Percentiles rank a stretch among this genome's conserved stretches.
phyloP scores from a whole-genome alignment of 1,140 invertebrate species.

The Nasonia longicornis region DNA sequence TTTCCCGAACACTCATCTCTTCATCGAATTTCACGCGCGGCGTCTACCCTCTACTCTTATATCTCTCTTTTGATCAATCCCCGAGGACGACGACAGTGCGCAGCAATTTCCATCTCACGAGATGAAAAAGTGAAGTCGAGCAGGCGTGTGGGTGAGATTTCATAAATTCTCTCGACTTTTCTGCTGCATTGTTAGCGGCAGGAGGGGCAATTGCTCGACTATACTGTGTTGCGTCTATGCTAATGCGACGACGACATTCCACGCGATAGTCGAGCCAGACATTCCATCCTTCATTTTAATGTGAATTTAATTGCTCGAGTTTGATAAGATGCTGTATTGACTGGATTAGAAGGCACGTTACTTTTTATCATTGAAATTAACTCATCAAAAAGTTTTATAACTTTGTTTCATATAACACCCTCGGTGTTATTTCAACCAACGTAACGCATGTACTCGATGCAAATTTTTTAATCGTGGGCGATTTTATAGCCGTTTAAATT shows the following conservation, averaged over 20 bases:
- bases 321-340: too few relatives aligned
- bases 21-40: neutral
- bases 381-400: too few relatives aligned
- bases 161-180: slow-evolving; percentile 3
- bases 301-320: neutral
- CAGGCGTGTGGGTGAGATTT: neutral
- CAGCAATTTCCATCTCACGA: neutral
- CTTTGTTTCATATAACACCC: too few relatives aligned
- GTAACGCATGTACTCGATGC: too few relatives aligned
- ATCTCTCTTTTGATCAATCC: too few relatives aligned
- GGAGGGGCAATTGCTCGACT: neutral
- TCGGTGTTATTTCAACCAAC: too few relatives aligned
- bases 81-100: too few relatives aligned
- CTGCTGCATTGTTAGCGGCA: slow-evolving; percentile 16
- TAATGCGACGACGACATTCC: neutral
- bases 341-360: neutral
- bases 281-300: neutral
- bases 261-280: neutral
- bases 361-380: too few relatives aligned
- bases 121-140: neutral
- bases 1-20: neutral
- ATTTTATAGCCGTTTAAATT: too few relatives aligned
- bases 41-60: too few relatives aligned
- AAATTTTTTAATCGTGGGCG: too few relatives aligned
- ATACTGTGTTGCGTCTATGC: neutral